A percentile compares a stretch with the other conserved stretches of the same genome.
Conservation (phyloP, 2,888 invertebrate species). For the Stenichneumon culpator region DNA sequence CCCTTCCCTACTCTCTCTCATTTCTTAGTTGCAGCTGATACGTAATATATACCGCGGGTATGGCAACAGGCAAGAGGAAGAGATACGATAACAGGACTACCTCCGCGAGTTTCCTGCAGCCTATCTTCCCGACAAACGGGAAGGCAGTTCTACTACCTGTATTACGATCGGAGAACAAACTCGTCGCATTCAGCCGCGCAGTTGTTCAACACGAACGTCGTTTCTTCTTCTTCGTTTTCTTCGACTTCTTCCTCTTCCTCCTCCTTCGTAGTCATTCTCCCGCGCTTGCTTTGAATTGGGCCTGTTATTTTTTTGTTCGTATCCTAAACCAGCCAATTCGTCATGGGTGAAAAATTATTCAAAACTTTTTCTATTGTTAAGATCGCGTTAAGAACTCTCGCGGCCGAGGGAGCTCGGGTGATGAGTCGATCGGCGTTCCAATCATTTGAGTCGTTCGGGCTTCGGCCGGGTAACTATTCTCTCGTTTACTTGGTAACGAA, state of each 20-base stretch:
- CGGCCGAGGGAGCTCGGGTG: background rate
- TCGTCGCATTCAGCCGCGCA: slow-evolving; percentile 36
- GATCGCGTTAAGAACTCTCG: too few species aligned
- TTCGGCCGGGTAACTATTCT: too few species aligned
- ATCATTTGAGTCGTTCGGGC: slow-evolving; percentile 45
- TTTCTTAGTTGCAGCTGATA: slow-evolving; percentile 52
- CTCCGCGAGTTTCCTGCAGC: slow-evolving; percentile 45
- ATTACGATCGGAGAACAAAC: slow-evolving; percentile 59
- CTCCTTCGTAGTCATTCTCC: too few species aligned
- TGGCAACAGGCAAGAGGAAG: slow-evolving; percentile 43
- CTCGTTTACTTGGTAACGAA: too few species aligned
- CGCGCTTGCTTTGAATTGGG: slow-evolving; percentile 19
- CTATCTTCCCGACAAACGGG: slow-evolving; percentile 40
- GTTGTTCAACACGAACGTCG: slow-evolving; percentile 53
- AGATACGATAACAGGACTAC: slow-evolving; percentile 50
- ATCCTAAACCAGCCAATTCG: slow-evolving; percentile 46
- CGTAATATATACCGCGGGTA: slow-evolving; percentile 45
- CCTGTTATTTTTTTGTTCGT: slow-evolving; percentile 8
- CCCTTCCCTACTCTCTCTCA: slow-evolving; percentile 30
- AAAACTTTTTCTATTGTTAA: too few species aligned
- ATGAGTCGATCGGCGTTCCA: slow-evolving; percentile 57
- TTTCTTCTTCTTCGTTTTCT: slow-evolving; percentile 35
- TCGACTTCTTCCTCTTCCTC: too few species aligned
- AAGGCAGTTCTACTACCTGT: slow-evolving; percentile 55
- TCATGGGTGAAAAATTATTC: slow-evolving; percentile 38